Percentiles rank a stretch among this genome's conserved stretches.
These are phyloP conservation scores for Spondyliosoma cantharus DNA, from an alignment of 2,797 vertebrate genomes.

Conservation along the genomic window DNA sequence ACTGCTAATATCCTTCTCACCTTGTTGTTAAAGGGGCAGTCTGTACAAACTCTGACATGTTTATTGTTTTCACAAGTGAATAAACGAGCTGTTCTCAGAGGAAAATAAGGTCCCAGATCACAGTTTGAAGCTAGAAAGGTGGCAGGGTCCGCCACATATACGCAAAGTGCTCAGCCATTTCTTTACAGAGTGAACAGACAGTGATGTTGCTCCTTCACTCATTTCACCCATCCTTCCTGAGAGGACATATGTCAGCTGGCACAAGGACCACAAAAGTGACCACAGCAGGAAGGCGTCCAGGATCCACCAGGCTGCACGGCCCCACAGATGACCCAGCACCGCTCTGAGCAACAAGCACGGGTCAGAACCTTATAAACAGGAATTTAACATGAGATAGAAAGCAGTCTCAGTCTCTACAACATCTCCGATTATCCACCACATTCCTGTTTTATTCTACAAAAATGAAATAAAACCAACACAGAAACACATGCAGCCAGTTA, in stretches of 20 bases:
- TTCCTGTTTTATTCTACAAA: not conserved
- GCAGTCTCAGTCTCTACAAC: not conserved
- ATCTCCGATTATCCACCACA: not conserved
- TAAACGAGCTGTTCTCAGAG: too few species aligned
- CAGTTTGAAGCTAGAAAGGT: too few species aligned
- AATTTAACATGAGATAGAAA: not conserved
- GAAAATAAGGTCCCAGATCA: too few species aligned
- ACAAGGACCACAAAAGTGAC: constrained; percentile 54
- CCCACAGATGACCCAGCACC: constrained; percentile 31
- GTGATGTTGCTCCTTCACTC: constrained; percentile 79
- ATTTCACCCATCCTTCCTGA: constrained; percentile 83
- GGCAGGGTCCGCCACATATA: too few species aligned
- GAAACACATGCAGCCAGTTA: not conserved
- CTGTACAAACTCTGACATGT: too few species aligned
- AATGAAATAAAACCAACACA: not conserved
- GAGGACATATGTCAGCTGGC: constrained; percentile 72
- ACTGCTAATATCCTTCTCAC: constrained; percentile 91
- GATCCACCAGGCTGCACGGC: constrained; percentile 51
- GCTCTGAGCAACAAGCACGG: constrained; percentile 20
- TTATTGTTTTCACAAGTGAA: too few species aligned
- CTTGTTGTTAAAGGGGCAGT: not conserved
- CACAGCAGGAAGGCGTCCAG: constrained; percentile 60
- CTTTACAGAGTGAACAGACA: not conserved
- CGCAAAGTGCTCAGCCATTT: not conserved
- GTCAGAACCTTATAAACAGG: constrained; percentile 23